Base-by-base conservation (phyloP, 53 echinoderm and acorn worm species). In the Henricia sp. region DNA sequence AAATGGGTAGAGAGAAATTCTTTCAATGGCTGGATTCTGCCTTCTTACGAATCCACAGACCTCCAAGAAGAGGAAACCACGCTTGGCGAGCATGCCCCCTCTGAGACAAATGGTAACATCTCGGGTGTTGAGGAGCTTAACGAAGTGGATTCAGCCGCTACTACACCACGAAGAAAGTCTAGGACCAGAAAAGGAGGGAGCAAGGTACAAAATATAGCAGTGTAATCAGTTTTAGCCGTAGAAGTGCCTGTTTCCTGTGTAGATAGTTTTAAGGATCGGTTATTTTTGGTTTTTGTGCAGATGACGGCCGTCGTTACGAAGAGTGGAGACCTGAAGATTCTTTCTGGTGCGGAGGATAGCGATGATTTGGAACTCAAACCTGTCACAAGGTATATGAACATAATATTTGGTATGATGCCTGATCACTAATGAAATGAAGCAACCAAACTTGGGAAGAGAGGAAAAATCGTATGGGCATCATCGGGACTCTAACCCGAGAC, bases 331-430 rank as follows among this genome's bases (percentile, higher is more conserved):
- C 73, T 92, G 8, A 92, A 86, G 52, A 85, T 96, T 46, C 14
- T 96, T 0, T 96, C 97, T 10, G 97, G 82, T 27, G 66, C 97
- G 37, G 97, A 96, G 67, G 97, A 96, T 30, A 96, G 93, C n/a
- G n/a, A n/a, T 83, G 97, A 92, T 37, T 29, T 54, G 54, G 97
- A 96, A 48, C 42, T 58, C 9, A 67, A 83, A 4, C 54, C 90
- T 77, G 56, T 80, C 28, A 84, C 63, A 66, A 88, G 85, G 93
- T 91, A 73, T n/a, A n/a, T n/a, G n/a, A n/a, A n/a, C n/a, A n/a
- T n/a, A n/a, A n/a, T n/a, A n/a, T n/a, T n/a, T n/a, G n/a, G n/a
- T n/a, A n/a, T n/a, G n/a, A n/a, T n/a, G n/a, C n/a, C n/a, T n/a
- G n/a, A n/a, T n/a, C n/a, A n/a, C n/a, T n/a, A n/a, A n/a, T n/a